Percentiles rank a stretch among this genome's conserved stretches.
phyloP scores from a whole-genome alignment of 2,888 invertebrate species.

The Anthrax anthrax region DNA sequence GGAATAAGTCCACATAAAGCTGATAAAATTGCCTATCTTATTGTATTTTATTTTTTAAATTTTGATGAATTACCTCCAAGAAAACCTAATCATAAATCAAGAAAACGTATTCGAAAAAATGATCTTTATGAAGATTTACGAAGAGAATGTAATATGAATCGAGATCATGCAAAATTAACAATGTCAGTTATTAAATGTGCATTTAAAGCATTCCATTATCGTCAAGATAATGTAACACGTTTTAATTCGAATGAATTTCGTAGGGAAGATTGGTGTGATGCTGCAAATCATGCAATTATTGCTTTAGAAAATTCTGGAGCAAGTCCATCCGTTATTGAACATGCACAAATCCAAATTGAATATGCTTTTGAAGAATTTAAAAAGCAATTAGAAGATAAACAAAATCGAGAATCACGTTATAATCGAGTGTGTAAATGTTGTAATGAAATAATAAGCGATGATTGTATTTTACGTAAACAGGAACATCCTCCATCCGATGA shows the following conservation, averaged over 20 bases:
- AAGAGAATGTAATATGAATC: background rate
- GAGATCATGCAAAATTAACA: background rate
- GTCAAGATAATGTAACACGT: background rate
- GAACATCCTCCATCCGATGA: too few species aligned
- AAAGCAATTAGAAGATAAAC: background rate
- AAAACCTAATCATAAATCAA: background rate
- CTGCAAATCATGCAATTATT: background rate
- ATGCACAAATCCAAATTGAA: background rate
- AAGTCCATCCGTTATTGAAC: background rate
- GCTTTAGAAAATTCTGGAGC: background rate
- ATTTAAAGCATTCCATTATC: background rate
- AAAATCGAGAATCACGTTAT: too few species aligned
- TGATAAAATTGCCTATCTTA: background rate
- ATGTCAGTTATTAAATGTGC: background rate
- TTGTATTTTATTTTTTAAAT: background rate
- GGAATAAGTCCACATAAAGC: background rate
- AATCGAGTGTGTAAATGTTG: too few species aligned
- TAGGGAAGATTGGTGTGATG: background rate
- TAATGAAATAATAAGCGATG: too few species aligned
- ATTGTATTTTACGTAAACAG: too few species aligned
- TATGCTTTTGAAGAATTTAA: background rate
- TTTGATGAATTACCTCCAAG: background rate
- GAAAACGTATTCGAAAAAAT: background rate
- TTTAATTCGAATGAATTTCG: background rate
- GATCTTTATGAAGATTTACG: background rate